Base-by-base conservation (phyloP, 1,140 invertebrate genomes). In the Solen grandis region DNA sequence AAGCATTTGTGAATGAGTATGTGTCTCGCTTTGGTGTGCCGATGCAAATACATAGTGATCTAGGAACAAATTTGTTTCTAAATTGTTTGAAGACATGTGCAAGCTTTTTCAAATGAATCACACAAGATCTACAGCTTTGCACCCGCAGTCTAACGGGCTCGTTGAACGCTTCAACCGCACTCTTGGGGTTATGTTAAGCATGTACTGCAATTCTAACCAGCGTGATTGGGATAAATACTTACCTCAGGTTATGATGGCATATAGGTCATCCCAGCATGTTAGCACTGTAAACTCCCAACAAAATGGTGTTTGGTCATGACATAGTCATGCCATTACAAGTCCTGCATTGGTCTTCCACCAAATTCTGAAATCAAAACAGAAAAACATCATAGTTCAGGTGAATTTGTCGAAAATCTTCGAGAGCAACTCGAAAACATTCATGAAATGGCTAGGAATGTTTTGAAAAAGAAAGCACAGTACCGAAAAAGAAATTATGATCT, bases 71-170 rank as follows among this genome's bases (percentile, higher is more conserved):
- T 86, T 82, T 77, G 78, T 76, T 16, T 78, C 68, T 25, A 54
- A 31, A 46, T 5, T 82, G 19, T 73, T 84, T 69, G 16, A 57
- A 46, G 35, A 63, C 16, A 52, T 85, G 52, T 84, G 81, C 78
- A n/a, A 57, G 5, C 36, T 84, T 0, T 54, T 85, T 19, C 10
- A 65, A 2, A 87, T 86, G 19, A 54, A 87, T 38, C 83, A 87
- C 36, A 74, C 80, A 0, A 60, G 74, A 50, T 85, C 86, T 2
- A 86, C 80, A 2, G 35, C 82, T 8, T 87, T 88, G 57, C 82
- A 88, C 52, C 89, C 91, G 22, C 74, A 82, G 22, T 65, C 81
- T 0, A 91, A 92, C 63, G 89, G 89, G 14, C 60, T 84, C 29
- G 85, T 88, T 13, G 87, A 89, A 79, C 52, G 84, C 0, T 85